These are phyloP conservation scores for Anolis carolinensis DNA, from an alignment of 2,113 vertebrate genomes.

Conservation along the genomic window DNA sequence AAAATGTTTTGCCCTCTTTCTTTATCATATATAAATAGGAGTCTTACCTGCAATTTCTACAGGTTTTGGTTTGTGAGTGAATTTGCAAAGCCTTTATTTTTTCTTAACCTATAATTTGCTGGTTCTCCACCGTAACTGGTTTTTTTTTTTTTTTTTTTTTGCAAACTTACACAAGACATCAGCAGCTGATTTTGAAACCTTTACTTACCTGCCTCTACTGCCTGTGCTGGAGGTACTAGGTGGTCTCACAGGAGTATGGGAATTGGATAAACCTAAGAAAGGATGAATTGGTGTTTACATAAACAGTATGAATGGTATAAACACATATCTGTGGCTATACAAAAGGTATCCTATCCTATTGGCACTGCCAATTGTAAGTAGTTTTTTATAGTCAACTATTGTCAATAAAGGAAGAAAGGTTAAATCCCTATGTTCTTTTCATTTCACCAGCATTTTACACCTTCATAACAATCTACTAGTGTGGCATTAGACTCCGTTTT, in stretches of 20 bases:
- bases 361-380: neutral
- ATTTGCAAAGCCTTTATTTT: neutral
- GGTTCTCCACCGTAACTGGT: neutral
- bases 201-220: constrained; percentile 92
- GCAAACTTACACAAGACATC: neutral
- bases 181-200: neutral
- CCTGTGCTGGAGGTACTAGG: constrained; percentile 98
- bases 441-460: neutral
- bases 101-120: neutral
- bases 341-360: neutral
- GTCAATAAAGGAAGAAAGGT: neutral
- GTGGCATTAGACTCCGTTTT: neutral
- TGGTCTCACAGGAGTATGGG: constrained; percentile 93
- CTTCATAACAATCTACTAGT: neutral
- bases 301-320: neutral
- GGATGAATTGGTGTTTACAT: neutral
- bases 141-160: no score
- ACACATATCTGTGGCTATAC: neutral
- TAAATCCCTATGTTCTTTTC: no score
- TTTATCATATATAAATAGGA: neutral
- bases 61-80: neutral
- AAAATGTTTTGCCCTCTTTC: neutral
- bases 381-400: no score
- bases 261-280: constrained; percentile 89
- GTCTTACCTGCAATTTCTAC: neutral